Evolutionary conservation across 2,113 vertebrate species (phyloP).

Genomic region (Andinoacara biseriatus): DNA sequence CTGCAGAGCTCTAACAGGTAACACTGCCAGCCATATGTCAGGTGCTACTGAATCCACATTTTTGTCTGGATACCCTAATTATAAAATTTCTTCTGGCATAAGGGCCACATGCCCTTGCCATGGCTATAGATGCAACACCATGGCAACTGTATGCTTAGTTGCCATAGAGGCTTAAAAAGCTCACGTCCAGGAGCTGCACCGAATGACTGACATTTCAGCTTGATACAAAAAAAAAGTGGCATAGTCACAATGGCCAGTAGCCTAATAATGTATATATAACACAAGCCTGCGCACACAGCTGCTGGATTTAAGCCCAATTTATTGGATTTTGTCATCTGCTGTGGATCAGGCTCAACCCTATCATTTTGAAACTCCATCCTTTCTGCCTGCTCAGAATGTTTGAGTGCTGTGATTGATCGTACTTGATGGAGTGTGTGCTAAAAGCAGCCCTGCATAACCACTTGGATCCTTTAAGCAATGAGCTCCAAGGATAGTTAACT

Average conservation of each 20-base stretch:
- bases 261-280: conserved; percentile 58
- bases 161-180: conserved; percentile 37
- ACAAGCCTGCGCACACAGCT: conserved; percentile 37
- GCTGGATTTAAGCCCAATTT: conserved; percentile 55
- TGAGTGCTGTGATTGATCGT: conserved; percentile 63
- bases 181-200: background rate
- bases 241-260: conserved; percentile 43
- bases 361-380: conserved; percentile 58
- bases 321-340: conserved; percentile 62
- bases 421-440: conserved; percentile 59
- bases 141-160: conserved; percentile 39
- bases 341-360: conserved; percentile 50
- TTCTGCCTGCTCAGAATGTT: conserved; percentile 54
- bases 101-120: conserved; percentile 50
- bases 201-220: conserved; percentile 58
- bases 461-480: conserved; percentile 36
- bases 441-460: conserved; percentile 54
- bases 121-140: conserved; percentile 44
- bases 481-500: conserved; percentile 57
- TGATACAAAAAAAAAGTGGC: conserved; percentile 40
- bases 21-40: conserved; percentile 66
- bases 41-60: conserved; percentile 51
- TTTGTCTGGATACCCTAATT: conserved; percentile 69
- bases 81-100: conserved; percentile 62
- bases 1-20: conserved; percentile 70